phyloP scores from a whole-genome alignment of 30 jellyfish, hydroid and myxozoan genomes.

The Thelohanellus kitauei region DNA sequence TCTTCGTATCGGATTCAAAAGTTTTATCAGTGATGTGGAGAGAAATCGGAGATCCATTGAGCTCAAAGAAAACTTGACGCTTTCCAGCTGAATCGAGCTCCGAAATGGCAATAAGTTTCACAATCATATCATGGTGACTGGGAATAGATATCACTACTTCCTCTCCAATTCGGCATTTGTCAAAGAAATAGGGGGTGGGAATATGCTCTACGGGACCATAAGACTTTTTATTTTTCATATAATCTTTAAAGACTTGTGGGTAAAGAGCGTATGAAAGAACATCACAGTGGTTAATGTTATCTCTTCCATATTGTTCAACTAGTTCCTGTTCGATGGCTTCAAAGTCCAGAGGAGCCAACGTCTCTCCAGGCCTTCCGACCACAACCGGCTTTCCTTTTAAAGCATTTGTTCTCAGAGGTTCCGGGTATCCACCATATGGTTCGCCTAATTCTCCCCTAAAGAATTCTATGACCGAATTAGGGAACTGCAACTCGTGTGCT shows the following conservation, averaged over 20 bases:
- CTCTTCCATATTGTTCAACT: conserved; percentile 23
- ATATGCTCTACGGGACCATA: conserved; percentile 80
- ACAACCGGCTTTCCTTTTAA: conserved; percentile 29
- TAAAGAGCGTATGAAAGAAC: conserved; percentile 77
- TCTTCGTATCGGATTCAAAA: too few relatives aligned
- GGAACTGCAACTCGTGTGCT: conserved; percentile 68
- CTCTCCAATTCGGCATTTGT: conserved; percentile 73
- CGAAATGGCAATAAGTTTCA: conserved; percentile 75
- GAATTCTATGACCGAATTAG: conserved; percentile 49
- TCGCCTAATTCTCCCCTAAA: conserved; percentile 73
- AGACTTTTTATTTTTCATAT: conserved; percentile 28
- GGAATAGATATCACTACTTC: conserved; percentile 53
- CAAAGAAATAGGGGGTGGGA: conserved; percentile 77
- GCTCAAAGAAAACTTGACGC: conserved; percentile 66
- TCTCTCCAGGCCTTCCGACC: conserved; percentile 70
- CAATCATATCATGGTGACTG: conserved; percentile 25
- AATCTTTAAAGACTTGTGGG: conserved; percentile 51
- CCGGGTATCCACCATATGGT: conserved; percentile 88
- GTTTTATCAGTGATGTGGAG: too few relatives aligned
- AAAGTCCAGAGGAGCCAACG: conserved; percentile 28
- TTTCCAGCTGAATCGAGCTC: conserved; percentile 63
- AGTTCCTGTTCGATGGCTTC: conserved; percentile 37
- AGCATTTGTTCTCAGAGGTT: conserved; percentile 60
- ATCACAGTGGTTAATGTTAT: conserved; percentile 10
- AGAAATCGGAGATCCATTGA: too few relatives aligned